A percentile compares a stretch with the other conserved stretches of the same genome.
Conservation (phyloP, 1,140 invertebrate genomes). For the Cydia amplana region DNA sequence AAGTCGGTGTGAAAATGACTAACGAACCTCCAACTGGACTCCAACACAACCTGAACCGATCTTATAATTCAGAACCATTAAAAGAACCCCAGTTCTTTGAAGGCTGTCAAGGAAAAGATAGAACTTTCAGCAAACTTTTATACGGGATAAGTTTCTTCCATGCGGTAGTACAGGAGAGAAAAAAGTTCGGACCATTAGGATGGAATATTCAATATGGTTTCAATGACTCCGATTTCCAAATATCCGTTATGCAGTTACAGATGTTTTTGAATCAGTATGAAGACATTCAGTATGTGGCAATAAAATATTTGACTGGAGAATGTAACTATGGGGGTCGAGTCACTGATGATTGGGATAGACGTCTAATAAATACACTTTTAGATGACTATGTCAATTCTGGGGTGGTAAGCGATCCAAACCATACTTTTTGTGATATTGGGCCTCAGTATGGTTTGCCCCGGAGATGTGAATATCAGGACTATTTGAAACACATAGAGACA, state of each 20-base stretch:
- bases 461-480: conserved; percentile 84
- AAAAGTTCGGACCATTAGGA: conserved; percentile 94
- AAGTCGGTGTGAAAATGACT: conserved; percentile 96
- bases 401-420: conserved; percentile 83
- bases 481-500: conserved; percentile 84
- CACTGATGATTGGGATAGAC: conserved; percentile 95
- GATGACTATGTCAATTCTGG: conserved; percentile 88
- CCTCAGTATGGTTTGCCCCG: conserved; percentile 83
- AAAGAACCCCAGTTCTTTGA: conserved; percentile 86
- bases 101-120: conserved; percentile 85
- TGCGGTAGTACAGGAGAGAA: conserved; percentile 93
- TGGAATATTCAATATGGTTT: conserved; percentile 98
- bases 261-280: conserved; percentile 88
- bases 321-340: conserved; percentile 98
- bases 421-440: conserved; percentile 81
- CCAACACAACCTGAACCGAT: conserved; percentile 90
- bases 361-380: conserved; percentile 91
- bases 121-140: conserved; percentile 89
- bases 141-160: conserved; percentile 97
- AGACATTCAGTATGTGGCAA: conserved; percentile 91
- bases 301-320: conserved; percentile 94
- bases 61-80: conserved; percentile 90
- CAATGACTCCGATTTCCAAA: conserved; percentile 96
- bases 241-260: conserved; percentile 93
- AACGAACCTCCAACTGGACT: conserved; percentile 95